Percentiles rank a stretch among this genome's conserved stretches.
Conservation (phyloP, 2,797 vertebrate species). For the Pangasius larnaudii region DNA sequence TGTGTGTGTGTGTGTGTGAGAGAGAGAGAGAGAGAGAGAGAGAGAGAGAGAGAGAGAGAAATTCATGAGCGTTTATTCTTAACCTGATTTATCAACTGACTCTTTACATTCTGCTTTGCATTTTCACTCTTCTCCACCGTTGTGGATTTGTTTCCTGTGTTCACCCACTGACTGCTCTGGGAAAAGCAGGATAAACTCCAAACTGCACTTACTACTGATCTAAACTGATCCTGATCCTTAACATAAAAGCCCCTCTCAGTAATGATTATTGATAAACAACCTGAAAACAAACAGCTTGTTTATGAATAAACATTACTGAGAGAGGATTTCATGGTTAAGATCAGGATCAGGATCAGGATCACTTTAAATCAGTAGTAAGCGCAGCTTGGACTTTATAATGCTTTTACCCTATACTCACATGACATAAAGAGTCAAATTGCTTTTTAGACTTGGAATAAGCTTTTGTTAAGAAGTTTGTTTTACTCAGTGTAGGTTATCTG, state of each 20-base stretch:
- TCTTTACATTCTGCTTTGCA: background rate
- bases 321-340: too few species aligned
- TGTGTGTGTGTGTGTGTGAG: background rate
- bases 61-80: background rate
- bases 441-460: background rate
- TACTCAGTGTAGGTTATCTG: background rate
- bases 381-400: too few species aligned
- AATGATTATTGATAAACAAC: background rate
- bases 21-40: background rate
- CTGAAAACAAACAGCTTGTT: too few species aligned
- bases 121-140: background rate
- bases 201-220: background rate
- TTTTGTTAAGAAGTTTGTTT: background rate
- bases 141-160: background rate
- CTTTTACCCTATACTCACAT: background rate
- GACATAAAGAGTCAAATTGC: background rate
- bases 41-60: background rate
- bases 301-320: too few species aligned
- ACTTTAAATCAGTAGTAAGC: too few species aligned
- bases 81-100: background rate
- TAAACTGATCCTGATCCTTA: background rate
- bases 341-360: too few species aligned
- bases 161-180: background rate
- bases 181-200: background rate
- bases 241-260: too few species aligned